Evolutionary conservation across 1,140 invertebrate species (phyloP).

Genomic region (Monochamus saltuarius): DNA sequence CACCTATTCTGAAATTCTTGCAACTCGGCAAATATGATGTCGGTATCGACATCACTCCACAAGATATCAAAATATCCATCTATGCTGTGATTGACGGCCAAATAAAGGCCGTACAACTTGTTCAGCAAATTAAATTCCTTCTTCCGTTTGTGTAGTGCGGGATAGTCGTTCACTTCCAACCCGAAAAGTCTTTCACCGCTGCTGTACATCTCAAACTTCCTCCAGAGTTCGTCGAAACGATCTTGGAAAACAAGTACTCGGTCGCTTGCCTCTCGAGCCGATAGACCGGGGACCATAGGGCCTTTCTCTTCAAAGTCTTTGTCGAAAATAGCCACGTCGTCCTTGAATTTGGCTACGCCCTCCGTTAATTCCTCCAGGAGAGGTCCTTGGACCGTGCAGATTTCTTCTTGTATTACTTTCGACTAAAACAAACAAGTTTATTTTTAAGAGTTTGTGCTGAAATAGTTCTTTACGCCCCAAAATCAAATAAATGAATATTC

Average conservation of each 20-base stretch:
- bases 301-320: constrained; percentile 73
- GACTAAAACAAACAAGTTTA: constrained; percentile 54
- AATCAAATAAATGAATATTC: too few species aligned
- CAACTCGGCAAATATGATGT: constrained; percentile 76
- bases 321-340: constrained; percentile 70
- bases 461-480: too few species aligned
- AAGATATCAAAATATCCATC: constrained; percentile 82
- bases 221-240: constrained; percentile 78
- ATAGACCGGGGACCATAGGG: constrained; percentile 79
- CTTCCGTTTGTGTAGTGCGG: constrained; percentile 71
- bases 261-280: constrained; percentile 82
- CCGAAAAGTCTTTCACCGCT: constrained; percentile 83
- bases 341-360: constrained; percentile 68
- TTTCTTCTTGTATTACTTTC: constrained; percentile 67
- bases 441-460: too few species aligned
- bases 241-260: constrained; percentile 52
- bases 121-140: constrained; percentile 82
- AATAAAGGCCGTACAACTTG: constrained; percentile 79
- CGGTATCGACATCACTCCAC: constrained; percentile 83
- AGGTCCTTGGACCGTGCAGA: constrained; percentile 76
- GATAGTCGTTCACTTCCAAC: constrained; percentile 76
- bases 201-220: constrained; percentile 74
- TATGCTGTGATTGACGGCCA: constrained; percentile 77
- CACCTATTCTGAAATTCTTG: constrained; percentile 80
- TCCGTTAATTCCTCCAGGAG: constrained; percentile 69